Conservation (phyloP, 2,797 vertebrate species). For the Aeoliscus strigatus region DNA sequence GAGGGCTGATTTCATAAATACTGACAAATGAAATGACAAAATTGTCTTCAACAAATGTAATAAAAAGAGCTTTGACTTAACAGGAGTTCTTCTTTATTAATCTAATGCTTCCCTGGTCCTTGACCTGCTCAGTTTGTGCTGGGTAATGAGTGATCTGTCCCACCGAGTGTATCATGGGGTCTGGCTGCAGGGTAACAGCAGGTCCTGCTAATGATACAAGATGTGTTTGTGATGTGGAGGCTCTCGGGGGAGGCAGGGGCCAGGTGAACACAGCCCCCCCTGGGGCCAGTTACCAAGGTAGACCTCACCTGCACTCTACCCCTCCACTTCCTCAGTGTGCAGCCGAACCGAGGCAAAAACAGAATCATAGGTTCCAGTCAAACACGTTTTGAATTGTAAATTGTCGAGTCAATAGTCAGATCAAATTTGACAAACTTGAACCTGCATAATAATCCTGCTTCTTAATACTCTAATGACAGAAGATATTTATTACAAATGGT, state of each 20-base stretch:
- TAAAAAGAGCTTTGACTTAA: too few species aligned
- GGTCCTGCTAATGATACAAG: constrained; percentile 75
- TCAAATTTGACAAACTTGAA: too few species aligned
- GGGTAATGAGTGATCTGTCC: constrained; percentile 39
- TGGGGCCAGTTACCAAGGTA: constrained; percentile 68
- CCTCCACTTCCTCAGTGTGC: constrained; percentile 29
- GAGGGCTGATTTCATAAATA: too few species aligned
- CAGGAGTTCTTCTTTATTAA: too few species aligned
- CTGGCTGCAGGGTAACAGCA: constrained; percentile 55
- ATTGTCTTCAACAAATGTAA: too few species aligned
- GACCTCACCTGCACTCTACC: constrained; percentile 23
- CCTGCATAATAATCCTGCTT: too few species aligned
- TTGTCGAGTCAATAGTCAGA: too few species aligned
- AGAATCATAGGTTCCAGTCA: neutral
- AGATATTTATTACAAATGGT: too few species aligned
- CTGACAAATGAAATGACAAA: too few species aligned
- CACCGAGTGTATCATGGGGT: constrained; percentile 44
- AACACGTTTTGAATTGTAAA: too few species aligned
- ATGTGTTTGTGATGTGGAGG: constrained; percentile 72
- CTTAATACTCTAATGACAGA: too few species aligned
- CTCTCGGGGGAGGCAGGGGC: constrained; percentile 58
- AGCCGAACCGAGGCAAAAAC: constrained; percentile 5
- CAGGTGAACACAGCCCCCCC: constrained; percentile 66
- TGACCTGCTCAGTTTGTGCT: neutral
- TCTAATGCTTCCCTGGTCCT: neutral